Evolutionary conservation across 2,797 vertebrate genomes (phyloP), one percentile per base, ranked within the genome.

Genomic region (Otolemur crassicaudatus): DNA sequence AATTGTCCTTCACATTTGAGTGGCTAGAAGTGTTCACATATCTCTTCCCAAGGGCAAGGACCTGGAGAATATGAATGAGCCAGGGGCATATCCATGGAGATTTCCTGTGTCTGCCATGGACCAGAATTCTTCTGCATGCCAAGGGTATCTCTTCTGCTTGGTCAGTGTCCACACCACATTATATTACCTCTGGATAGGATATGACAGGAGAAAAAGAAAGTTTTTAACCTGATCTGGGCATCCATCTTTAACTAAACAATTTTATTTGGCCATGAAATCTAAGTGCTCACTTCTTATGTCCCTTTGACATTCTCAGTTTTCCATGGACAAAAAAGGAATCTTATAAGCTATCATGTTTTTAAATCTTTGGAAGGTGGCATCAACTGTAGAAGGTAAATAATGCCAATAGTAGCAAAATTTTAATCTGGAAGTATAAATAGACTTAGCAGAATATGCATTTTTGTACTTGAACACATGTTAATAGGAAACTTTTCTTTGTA

Each of bases 211-310:
- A 8, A 25, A 12, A 23, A 29, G 75, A 58, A 49, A 27, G 75
- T 43, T 94, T 89, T 84, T 70, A 13, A 79, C n/a, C 70, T 93
- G 84, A 85, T 94, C 63, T 87, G 65, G 84, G 65, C 96, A 75
- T 81, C 97, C 67, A 40, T 20, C 83, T 95, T 97, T 80, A n/a
- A 67, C 43, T 76, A 3, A 1, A 10, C 67, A 60, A 19, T 77
- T 77, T 1, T 88, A 34, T 81, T 90, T 93, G 87, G 6, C 61
- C 70, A 60, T 86, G 0, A 3, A 65, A 40, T 37, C 2, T 77
- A 87, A 95, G 88, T 92, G 6, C 89, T 82, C 37, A 53, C 22
- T 34, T 23, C 25, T 37, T 60, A 29, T 56, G 43, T 17, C 83
- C 75, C 27, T 40, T 75, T 95, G 89, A 70, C 90, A 75, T 43